Evolutionary conservation across 1,140 invertebrate species (phyloP).

Genomic region (Asobara japonica): DNA sequence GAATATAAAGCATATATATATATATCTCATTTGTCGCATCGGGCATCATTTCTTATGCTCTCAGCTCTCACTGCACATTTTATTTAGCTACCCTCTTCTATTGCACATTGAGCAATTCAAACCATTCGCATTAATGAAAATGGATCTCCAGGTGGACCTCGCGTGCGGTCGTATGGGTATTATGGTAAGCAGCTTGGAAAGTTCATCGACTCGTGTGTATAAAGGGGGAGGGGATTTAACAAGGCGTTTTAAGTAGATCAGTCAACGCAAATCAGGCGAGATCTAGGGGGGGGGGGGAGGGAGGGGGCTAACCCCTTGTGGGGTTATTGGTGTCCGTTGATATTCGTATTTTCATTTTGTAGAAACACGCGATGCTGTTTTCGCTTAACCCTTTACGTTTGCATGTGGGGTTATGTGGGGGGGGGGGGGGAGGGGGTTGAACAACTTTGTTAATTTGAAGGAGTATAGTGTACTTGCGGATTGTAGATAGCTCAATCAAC

Average conservation of each 20-base stretch:
- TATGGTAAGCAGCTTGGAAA: conserved; percentile 21
- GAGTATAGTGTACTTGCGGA: not conserved
- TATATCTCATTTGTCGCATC: too few species aligned
- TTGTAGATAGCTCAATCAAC: not conserved
- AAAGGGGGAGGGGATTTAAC: not conserved
- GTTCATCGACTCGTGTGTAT: conserved; percentile 16
- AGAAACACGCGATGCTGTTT: conserved; percentile 19
- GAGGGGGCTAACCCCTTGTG: not conserved
- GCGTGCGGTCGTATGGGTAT: conserved; percentile 5
- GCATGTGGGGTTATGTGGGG: not conserved
- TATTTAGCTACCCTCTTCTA: too few species aligned
- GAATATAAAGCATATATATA: too few species aligned
- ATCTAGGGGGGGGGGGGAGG: not conserved
- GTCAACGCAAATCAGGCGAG: conserved; percentile 8
- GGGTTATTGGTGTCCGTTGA: not conserved
- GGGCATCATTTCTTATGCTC: not conserved
- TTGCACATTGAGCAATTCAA: conserved; percentile 10
- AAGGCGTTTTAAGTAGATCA: conserved; percentile 9
- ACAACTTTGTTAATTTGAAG: conserved; percentile 5
- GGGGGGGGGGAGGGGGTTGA: not conserved
- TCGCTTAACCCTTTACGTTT: not conserved
- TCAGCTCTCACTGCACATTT: too few species aligned
- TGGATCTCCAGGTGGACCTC: conserved; percentile 6
- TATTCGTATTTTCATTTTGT: conserved; percentile 17
- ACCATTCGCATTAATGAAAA: conserved; percentile 7